Base-by-base conservation (phyloP, 1,140 invertebrate species). In the Thalassaphorura encarpata region DNA sequence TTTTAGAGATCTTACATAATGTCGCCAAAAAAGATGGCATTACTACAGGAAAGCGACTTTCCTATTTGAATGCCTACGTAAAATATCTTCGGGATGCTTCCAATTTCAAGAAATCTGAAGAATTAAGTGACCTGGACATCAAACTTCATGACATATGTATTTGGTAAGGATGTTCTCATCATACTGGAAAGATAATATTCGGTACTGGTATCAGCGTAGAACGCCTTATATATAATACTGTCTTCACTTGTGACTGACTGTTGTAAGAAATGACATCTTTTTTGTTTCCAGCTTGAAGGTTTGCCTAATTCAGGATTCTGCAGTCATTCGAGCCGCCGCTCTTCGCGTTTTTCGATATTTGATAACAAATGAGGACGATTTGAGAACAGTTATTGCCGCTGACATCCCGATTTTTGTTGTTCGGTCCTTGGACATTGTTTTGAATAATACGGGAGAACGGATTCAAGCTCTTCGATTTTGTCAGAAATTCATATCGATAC, bases 391-490 rank as follows among this genome's bases (percentile, higher is more conserved):
- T 93, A 63, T 80, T 81, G 47, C 83, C 80, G 81, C 83, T 72
- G 71, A 66, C 56, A 61, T 62, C 39, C 58, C 58, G 21, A 62
- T 41, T 53, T 51, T 63, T 23, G 31, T 67, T 28, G 59, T 55
- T 39, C 48, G 77, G 52, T 77, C 75, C 64, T 79, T 96, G 67
- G 91, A 96, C 73, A 73, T 95, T 43, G 75, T 73, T 81, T 42
- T 79, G 18, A 75, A 86, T 61, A 93, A 94, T 71, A 86, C 92
- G 67, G 80, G 85, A 55, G 92, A 96, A 70, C 77, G 91, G 26
- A 79, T 93, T 40, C 90, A 96, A 73, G 89, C 89, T 1, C 73
- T 95, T 55, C 80, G 89, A 67, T 77, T 96, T 18, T 81, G 87
- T 29, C 73, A 88, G 58, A 80, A 83, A 60, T 76, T 65, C 18